phyloP scores from a whole-genome alignment of 2,888 invertebrate species.

The Acleris holmiana region DNA sequence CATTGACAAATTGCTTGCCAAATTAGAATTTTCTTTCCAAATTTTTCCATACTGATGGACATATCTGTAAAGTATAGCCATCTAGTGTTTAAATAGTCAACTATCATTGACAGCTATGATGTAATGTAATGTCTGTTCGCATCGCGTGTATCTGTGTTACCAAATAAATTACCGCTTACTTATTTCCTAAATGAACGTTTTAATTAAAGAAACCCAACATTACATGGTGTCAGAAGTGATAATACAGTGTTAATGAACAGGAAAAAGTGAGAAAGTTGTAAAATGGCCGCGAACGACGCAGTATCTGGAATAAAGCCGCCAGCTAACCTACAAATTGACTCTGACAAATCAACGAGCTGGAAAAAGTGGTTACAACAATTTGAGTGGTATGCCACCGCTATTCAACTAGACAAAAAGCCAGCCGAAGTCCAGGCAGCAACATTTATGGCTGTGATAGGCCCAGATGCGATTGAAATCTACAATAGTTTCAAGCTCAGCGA shows the following conservation, averaged over 20 bases:
- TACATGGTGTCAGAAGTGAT: slow-evolving; percentile 18
- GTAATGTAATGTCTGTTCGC: no score
- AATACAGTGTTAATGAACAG: not conserved
- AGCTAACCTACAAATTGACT: slow-evolving; percentile 38
- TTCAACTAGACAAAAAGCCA: slow-evolving; percentile 39
- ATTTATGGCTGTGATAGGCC: slow-evolving; percentile 37
- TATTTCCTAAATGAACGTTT: no score
- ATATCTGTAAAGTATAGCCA: no score
- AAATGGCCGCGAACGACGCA: slow-evolving; percentile 13
- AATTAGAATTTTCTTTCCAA: no score
- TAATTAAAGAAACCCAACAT: no score
- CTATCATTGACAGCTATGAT: no score
- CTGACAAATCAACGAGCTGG: slow-evolving; percentile 33
- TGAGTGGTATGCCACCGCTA: slow-evolving; percentile 39
- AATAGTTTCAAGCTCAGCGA: not conserved
- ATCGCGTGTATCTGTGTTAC: no score
- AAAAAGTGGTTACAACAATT: slow-evolving; percentile 32
- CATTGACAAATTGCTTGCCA: no score
- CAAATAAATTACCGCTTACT: no score
- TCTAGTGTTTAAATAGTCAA: no score
- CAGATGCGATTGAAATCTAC: slow-evolving; percentile 17
- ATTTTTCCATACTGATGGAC: no score
- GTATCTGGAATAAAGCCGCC: slow-evolving; percentile 35
- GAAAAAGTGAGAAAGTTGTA: slow-evolving; percentile 6
- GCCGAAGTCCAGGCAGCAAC: slow-evolving; percentile 39